phyloP scores from a whole-genome alignment of 2,797 vertebrate genomes.

The Pogonophryne albipinna region DNA sequence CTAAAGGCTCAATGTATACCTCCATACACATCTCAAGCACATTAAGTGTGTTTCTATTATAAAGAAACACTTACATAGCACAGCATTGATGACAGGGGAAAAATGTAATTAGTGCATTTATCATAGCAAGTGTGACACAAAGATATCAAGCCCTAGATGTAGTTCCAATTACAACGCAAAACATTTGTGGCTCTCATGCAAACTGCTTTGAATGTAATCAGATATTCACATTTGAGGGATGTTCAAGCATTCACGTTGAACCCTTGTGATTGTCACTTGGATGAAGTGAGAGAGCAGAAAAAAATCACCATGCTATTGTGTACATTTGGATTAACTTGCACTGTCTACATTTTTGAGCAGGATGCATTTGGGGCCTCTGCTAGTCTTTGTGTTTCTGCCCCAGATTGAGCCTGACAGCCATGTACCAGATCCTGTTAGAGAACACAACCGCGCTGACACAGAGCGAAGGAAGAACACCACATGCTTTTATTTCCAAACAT shows the following conservation, averaged over 20 bases:
- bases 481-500: constrained; percentile 46
- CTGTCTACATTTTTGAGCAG: constrained; percentile 56
- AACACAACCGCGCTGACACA: constrained; percentile 59
- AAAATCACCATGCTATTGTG: constrained; percentile 55
- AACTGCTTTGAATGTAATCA: constrained; percentile 50
- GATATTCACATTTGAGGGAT: constrained; percentile 35
- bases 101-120: constrained; percentile 46
- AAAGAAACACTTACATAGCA: constrained; percentile 34
- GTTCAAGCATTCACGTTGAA: constrained; percentile 50
- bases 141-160: constrained; percentile 38
- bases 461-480: constrained; percentile 35
- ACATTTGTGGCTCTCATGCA: constrained; percentile 31
- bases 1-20: constrained; percentile 67
- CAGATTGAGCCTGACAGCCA: constrained; percentile 70
- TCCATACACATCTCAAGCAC: constrained; percentile 57
- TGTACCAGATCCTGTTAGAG: constrained; percentile 64
- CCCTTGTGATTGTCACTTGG: constrained; percentile 32
- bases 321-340: constrained; percentile 60
- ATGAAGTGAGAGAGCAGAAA: constrained; percentile 48
- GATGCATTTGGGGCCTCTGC: constrained; percentile 53
- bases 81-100: constrained; percentile 32
- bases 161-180: constrained; percentile 40
- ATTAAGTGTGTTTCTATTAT: constrained; percentile 41
- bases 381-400: constrained; percentile 63
- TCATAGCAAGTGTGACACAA: constrained; percentile 49